Conservation (phyloP, 35 echinoderm and acorn worm species). For the Acanthaster planci region DNA sequence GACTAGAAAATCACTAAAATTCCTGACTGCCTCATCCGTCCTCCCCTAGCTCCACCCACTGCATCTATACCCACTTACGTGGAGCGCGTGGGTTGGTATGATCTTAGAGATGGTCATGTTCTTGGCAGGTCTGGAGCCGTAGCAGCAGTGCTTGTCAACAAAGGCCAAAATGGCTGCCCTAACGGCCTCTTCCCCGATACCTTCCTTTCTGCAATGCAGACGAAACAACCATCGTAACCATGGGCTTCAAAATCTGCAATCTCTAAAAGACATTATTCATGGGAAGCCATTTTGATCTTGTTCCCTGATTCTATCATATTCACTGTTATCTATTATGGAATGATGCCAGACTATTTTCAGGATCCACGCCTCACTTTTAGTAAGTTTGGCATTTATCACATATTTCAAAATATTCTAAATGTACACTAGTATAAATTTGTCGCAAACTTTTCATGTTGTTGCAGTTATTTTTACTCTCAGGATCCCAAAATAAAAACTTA, state of each 20-base stretch:
- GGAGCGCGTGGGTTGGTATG: slow-evolving; percentile 49
- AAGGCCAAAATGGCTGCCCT: slow-evolving; percentile 59
- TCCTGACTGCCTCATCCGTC: too few relatives aligned
- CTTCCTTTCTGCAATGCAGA: slow-evolving; percentile 21
- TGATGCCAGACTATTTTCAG: background rate
- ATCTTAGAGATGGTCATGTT: slow-evolving; percentile 63
- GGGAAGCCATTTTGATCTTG: background rate
- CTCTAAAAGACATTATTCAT: background rate
- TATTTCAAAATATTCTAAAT: too few relatives aligned
- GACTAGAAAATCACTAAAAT: too few relatives aligned
- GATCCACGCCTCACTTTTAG: background rate
- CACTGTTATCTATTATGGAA: too few relatives aligned
- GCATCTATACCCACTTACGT: slow-evolving; percentile 72
- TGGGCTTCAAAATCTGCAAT: background rate
- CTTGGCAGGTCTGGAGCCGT: slow-evolving; percentile 63
- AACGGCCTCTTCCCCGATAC: slow-evolving; percentile 56
- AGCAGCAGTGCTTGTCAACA: slow-evolving; percentile 77
- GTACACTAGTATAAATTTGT: too few relatives aligned
- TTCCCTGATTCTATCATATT: too few relatives aligned
- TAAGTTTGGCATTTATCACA: too few relatives aligned
- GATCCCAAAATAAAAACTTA: too few relatives aligned
- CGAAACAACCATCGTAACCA: background rate
- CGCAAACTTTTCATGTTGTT: too few relatives aligned
- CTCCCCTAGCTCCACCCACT: too few relatives aligned
- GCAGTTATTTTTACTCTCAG: too few relatives aligned